Base-by-base conservation (phyloP, 2,113 vertebrate genomes). In the Saimiri boliviensis region DNA sequence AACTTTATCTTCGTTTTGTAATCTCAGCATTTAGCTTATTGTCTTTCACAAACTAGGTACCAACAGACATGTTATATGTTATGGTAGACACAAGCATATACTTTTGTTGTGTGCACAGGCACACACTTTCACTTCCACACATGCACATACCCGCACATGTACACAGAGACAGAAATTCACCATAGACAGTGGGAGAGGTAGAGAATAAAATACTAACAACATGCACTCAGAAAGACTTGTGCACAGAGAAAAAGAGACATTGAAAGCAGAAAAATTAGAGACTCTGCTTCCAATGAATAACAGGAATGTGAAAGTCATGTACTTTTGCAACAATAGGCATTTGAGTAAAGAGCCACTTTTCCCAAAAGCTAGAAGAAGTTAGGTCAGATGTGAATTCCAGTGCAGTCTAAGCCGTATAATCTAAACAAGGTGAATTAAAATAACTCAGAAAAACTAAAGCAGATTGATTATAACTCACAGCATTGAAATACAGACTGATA, bases 381-480 rank as follows among this genome's bases (percentile, higher is more conserved):
- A 58, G 76, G n/a, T n/a, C 86, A 83, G 58, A 70, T 88, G n/a
- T 40, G 71, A 70, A 86, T 89, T 79, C 40, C 54, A 84, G 3
- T 2, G 58, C 8, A 85, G 23, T 25, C 35, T 37, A 84, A 10
- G 23, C 32, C 85, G 17, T 45, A 45, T 49, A 56, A 74, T 89
- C 4, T 54, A 84, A 86, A n/a, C 3, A 1, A 76, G 74, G 35
- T 77, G 76, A 92, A 89, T 54, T 71, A 85, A 74, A 86, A 84
- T 35, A 90, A 86, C 30, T 70, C 87, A 49, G 71, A 49, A 93
- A 97, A 92, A 83, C 40, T 25, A 42, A 79, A 90, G 71, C 85
- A 76, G 58, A 86, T 14, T 37, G 86, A 47, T 70, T 20, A 58
- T 35, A 85, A 49, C n/a, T 83, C 58, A 25, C 40, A 4, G 32